Evolutionary conservation across 92 coral and sea anemone species (phyloP), one percentile per base, ranked within the genome.

Genomic region (Actinostola sp.): DNA sequence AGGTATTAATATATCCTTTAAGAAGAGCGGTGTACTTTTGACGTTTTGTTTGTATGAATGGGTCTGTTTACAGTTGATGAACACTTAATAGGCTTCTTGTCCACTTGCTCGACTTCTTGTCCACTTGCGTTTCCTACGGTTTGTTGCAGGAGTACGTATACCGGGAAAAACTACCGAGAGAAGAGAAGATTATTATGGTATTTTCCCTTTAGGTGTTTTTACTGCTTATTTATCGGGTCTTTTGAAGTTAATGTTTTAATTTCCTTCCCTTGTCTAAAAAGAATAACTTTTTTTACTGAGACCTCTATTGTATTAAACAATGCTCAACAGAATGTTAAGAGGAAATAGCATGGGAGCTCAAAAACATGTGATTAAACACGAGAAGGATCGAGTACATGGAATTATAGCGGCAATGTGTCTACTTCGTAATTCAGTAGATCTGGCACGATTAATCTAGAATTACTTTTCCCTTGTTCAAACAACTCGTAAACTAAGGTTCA

Each of bases 221-320:
- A 41, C 76, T 72, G 82, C 67, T 84, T 72, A 43, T 69, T 75
- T 68, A 70, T 67, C 85, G 97, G 86, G 42, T 44, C 91, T 69
- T 91, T 88, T 89, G 89, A 83, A 57, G 88, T 76, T 88, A 95
- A 95, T 91, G 92, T 82, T 95, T 88, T 91, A 95, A 91, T 95
- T 95, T 91, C 99, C 95, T 89, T 89, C 54, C 67, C 85, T 79
- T 89, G 96, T 95, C 54, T 77, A 70, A 76, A 72, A 77, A 91
- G 86, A 94, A 94, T 94, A 88, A 73, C 84, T 73, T 79, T 85
- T n/a, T 88, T 89, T 82, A 73, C 84, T 87, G 85, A 74, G 82
- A 71, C 55, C 70, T 87, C 83, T 71, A 69, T 94, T 92, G 80
- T 62, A 46, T 21, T 48, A 20, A 71, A 89, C 93, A 88, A 94